phyloP scores from a whole-genome alignment of 2,888 invertebrate genomes.

The Dimorphilus gyrociliatus region DNA sequence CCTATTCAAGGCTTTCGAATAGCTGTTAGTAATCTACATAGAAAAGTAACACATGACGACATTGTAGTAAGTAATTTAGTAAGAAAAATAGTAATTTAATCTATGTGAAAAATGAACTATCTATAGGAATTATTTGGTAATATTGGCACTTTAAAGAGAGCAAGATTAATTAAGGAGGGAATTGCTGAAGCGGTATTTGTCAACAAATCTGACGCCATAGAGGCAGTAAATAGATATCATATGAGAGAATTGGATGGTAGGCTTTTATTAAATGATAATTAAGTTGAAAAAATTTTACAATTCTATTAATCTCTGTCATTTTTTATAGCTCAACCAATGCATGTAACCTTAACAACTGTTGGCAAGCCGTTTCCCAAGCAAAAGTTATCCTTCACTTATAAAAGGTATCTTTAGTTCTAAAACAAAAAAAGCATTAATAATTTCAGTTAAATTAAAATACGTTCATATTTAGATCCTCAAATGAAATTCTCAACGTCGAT shows the following conservation, averaged over 20 bases:
- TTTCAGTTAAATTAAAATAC: no score
- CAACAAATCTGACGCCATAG: conserved; percentile 64
- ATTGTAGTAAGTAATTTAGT: conserved; percentile 63
- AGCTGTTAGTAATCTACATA: conserved; percentile 71
- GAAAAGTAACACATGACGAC: conserved; percentile 70
- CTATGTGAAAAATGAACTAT: no score
- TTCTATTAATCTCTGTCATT: no score
- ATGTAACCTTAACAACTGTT: conserved; percentile 20
- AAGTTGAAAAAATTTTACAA: no score
- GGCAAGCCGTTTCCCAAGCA: no score
- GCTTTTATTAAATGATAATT: no score
- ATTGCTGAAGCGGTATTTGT: conserved; percentile 81
- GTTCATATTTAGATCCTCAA: no score
- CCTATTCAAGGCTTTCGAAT: conserved; percentile 55
- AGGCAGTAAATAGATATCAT: conserved; percentile 79
- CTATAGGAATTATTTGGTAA: conserved; percentile 75
- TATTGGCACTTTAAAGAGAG: conserved; percentile 67
- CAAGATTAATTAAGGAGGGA: conserved; percentile 66
- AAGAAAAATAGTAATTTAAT: no score
- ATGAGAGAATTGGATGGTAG: conserved; percentile 72
- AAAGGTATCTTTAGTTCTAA: no score
- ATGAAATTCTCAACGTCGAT: no score
- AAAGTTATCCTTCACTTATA: no score
- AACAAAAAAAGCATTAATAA: no score
- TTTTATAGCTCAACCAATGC: conserved; percentile 22